These are phyloP conservation scores for Zonotrichia albicollis DNA, from an alignment of 2,797 vertebrate species.

Conservation along the genomic window DNA sequence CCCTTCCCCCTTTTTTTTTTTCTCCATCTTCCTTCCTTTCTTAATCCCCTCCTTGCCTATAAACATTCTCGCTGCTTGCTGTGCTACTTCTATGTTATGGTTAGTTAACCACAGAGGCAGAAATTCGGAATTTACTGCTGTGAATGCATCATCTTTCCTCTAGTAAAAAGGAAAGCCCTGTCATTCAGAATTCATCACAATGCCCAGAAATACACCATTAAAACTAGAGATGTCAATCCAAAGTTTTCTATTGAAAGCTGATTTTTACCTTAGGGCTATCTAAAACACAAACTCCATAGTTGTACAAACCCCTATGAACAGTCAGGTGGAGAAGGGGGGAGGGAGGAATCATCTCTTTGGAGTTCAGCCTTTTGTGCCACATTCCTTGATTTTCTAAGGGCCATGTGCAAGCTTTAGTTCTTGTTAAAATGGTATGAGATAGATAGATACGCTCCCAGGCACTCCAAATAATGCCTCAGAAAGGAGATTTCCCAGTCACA, in stretches of 20 bases:
- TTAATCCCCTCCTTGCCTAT: conserved; percentile 18
- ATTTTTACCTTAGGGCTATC: not conserved
- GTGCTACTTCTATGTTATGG: not conserved
- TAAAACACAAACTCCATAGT: not conserved
- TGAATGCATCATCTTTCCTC: conserved; percentile 26
- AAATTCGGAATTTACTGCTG: conserved; percentile 17
- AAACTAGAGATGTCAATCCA: not conserved
- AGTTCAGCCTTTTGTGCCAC: not conserved
- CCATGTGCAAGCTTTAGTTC: not conserved
- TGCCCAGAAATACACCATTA: not conserved
- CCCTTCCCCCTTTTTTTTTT: too few relatives aligned
- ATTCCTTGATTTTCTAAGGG: not conserved
- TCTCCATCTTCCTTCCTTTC: not conserved
- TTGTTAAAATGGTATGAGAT: not conserved
- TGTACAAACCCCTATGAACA: not conserved
- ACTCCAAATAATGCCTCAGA: not conserved
- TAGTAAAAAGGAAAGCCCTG: not conserved
- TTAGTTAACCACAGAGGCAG: conserved; percentile 29
- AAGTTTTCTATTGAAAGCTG: not conserved
- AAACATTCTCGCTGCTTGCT: conserved; percentile 22
- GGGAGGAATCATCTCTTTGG: not conserved
- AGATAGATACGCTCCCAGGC: not conserved
- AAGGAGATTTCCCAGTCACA: not conserved
- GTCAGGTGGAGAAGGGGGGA: not conserved
- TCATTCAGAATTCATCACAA: conserved; percentile 4